Conservation (phyloP, 1,140 invertebrate species). For the Drosophila erecta region DNA sequence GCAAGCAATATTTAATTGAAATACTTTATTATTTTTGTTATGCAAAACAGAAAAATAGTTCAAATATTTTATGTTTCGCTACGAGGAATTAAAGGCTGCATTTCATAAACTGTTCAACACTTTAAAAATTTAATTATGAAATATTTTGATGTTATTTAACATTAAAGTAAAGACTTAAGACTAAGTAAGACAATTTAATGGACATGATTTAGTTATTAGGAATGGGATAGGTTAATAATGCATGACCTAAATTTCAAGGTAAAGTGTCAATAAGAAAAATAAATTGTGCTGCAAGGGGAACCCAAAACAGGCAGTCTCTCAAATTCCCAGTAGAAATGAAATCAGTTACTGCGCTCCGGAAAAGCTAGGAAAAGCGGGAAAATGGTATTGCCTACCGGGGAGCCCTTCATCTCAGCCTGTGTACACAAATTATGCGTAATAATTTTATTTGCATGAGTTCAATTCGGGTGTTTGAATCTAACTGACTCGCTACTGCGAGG, state of each 20-base stretch:
- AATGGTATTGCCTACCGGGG: constrained; percentile 18
- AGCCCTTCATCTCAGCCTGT: constrained; percentile 9
- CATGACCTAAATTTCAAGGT: constrained; percentile 2
- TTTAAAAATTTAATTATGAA: too few species aligned
- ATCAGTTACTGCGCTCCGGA: constrained; percentile 14
- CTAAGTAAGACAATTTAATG: too few species aligned
- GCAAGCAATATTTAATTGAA: background rate
- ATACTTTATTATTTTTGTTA: too few species aligned
- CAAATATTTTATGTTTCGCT: too few species aligned
- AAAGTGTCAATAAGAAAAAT: constrained; percentile 1
- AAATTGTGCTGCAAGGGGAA: background rate
- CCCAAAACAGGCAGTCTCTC: constrained; percentile 9
- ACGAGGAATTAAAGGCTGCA: too few species aligned
- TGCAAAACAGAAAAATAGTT: too few species aligned
- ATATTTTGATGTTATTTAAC: too few species aligned
- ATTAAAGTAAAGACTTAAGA: too few species aligned
- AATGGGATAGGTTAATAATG: background rate
- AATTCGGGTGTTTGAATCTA: too few species aligned
- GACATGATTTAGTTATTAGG: background rate
- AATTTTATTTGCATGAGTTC: constrained; percentile 83
- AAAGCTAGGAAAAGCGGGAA: constrained; percentile 4
- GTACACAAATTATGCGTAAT: constrained; percentile 81
- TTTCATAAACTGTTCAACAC: too few species aligned
- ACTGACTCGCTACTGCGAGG: too few species aligned
- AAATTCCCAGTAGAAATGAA: constrained; percentile 11